Base-by-base conservation (phyloP, 2,113 vertebrate species). In the Hippocampus barbouri region DNA sequence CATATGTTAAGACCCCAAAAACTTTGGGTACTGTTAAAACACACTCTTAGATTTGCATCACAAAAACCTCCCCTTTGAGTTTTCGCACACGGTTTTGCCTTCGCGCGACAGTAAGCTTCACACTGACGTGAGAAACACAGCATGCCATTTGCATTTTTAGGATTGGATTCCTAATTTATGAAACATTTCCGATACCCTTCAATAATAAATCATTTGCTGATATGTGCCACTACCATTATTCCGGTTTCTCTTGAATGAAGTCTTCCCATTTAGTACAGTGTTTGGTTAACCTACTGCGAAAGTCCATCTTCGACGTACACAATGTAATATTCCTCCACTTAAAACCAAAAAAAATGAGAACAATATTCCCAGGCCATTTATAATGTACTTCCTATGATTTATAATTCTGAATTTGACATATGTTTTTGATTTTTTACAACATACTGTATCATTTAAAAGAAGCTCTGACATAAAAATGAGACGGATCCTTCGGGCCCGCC, bases 221-320 rank as follows among this genome's bases (percentile, higher is more conserved):
- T 38, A 51, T 11, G 27, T 14, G 51, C 60, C 54, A 15, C 25
- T 18, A n/a, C 25, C 38, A 12, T 62, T 40, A 21, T 53, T 43
- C 66, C 23, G 16, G 49, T 68, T 78, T 68, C 49, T 53, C 40
- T 34, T 53, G 25, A 59, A 9, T 53, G 25, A 59, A 9, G 47
- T 67, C 11, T 68, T 34, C 0, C 56, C 30, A 8, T 65, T 51
- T 16, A 20, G 68, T 23, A 1, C 49, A 2, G 5, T 2, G n/a
- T 69, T 81, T 66, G 47, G 14, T 40, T 72, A 62, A 66, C 63
- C 54, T 47, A 41, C 20, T 66, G 53, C 66, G 18, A 38, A 49
- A 53, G 40, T 71, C 63, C 20, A 40, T 56, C 59, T 16, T 56
- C 25, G 25, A 30, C 27, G 27, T 30, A 30, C 27, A 30, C 2